These are phyloP conservation scores for Glandiceps talaboti DNA, from an alignment of 53 echinoderm and acorn worm species.

Conservation along the genomic window DNA sequence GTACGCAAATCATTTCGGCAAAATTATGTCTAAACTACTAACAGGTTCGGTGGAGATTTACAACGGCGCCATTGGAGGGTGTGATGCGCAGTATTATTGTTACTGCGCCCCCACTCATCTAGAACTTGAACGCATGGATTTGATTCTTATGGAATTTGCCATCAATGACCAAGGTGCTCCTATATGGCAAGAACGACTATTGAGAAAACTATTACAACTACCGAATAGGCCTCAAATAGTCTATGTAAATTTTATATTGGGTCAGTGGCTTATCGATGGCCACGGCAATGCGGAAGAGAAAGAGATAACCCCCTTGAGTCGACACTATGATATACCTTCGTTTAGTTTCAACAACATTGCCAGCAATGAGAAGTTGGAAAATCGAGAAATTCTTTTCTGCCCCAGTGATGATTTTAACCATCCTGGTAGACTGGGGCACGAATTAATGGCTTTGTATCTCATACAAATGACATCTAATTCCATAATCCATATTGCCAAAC, in stretches of 20 bases:
- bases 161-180: background rate
- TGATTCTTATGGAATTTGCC: background rate
- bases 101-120: background rate
- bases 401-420: background rate
- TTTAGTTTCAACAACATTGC: background rate
- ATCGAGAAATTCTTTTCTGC: background rate
- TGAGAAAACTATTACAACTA: background rate
- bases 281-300: background rate
- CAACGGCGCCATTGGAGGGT: background rate
- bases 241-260: background rate
- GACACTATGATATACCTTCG: background rate
- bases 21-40: background rate
- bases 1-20: background rate
- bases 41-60: background rate
- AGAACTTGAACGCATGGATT: background rate
- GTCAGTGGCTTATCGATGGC: background rate
- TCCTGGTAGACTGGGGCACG: background rate
- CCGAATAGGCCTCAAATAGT: background rate
- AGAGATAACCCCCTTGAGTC: background rate
- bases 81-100: background rate
- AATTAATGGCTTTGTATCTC: background rate
- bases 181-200: background rate
- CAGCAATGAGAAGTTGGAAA: background rate
- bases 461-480: background rate
- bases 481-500: background rate